Percentiles rank a stretch among this genome's conserved stretches.
phyloP scores from a whole-genome alignment of 2,113 vertebrate species.

The Cheilinus undulatus region DNA sequence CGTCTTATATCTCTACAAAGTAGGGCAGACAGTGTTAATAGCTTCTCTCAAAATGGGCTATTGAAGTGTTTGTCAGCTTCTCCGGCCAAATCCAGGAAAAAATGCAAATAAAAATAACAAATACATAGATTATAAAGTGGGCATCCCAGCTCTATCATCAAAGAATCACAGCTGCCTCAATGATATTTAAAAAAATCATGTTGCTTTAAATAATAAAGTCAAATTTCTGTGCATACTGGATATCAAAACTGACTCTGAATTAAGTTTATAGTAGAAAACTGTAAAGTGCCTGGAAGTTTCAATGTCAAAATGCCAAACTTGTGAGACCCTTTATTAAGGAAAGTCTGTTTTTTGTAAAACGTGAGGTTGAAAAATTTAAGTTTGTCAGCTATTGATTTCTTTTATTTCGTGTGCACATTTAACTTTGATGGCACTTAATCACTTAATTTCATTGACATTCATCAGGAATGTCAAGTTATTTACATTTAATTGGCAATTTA shows the following conservation, averaged over 20 bases:
- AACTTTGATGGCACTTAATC: no score
- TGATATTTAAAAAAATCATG: neutral
- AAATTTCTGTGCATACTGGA: neutral
- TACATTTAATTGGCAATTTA: no score
- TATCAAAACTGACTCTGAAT: conserved; percentile 7
- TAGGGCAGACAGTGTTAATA: conserved; percentile 49
- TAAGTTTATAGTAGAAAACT: conserved; percentile 13
- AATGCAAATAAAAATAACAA: conserved; percentile 10
- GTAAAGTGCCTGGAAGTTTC: neutral
- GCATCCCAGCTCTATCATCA: conserved; percentile 5
- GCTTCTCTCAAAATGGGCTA: conserved; percentile 23
- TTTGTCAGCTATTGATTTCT: no score
- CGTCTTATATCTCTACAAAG: conserved; percentile 25
- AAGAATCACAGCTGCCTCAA: neutral
- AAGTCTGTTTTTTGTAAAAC: no score
- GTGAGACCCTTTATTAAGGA: neutral
- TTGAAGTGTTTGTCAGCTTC: conserved; percentile 46
- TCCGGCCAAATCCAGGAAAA: conserved; percentile 19
- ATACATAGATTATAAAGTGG: conserved; percentile 31
- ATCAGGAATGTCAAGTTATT: no score
- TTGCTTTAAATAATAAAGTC: neutral
- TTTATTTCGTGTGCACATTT: no score
- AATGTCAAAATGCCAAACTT: conserved; percentile 1
- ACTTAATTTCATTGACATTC: no score
- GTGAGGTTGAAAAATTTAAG: no score